Conservation (phyloP, 1,140 invertebrate genomes). For the Drosophila ohnishii region DNA sequence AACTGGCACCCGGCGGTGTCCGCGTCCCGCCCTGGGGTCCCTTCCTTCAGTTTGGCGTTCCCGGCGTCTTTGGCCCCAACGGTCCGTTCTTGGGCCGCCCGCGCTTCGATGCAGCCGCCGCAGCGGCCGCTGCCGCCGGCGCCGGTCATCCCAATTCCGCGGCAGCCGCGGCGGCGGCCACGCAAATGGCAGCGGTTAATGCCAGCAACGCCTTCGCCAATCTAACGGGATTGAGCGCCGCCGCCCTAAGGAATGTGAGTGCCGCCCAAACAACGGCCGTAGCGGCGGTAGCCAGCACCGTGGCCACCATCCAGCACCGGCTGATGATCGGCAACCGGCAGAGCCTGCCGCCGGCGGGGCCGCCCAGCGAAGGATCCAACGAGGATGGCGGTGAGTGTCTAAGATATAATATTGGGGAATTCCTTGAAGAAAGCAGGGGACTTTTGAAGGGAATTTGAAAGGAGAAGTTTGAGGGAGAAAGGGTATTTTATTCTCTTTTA, state of each 20-base stretch:
- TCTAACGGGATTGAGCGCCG: constrained; percentile 79
- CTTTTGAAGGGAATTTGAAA: neutral
- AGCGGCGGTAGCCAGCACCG: constrained; percentile 76
- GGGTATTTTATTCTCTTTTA: neutral
- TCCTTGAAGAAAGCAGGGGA: neutral
- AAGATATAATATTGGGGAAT: neutral
- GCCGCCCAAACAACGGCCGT: constrained; percentile 77
- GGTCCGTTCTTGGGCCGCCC: constrained; percentile 79
- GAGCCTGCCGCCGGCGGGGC: constrained; percentile 75
- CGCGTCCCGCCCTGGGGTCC: constrained; percentile 84
- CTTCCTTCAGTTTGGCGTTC: constrained; percentile 85
- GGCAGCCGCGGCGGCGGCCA: constrained; percentile 72
- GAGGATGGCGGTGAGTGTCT: constrained; percentile 84
- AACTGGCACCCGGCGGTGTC: constrained; percentile 84
- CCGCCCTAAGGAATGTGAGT: constrained; percentile 75
- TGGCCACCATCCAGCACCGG: constrained; percentile 80
- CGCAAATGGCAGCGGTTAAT: constrained; percentile 77
- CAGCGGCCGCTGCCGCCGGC: constrained; percentile 39
- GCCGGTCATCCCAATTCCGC: constrained; percentile 50
- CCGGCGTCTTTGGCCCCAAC: constrained; percentile 82
- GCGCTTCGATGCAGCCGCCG: constrained; percentile 61
- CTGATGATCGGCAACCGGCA: constrained; percentile 81
- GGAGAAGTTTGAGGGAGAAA: neutral
- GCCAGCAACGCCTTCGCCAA: constrained; percentile 82
- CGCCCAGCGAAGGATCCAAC: constrained; percentile 85